Percentiles rank a stretch among this genome's conserved stretches.
These are phyloP conservation scores for Cladopsammia gracilis DNA, from an alignment of 64 coral and sea anemone genomes.

Conservation along the genomic window DNA sequence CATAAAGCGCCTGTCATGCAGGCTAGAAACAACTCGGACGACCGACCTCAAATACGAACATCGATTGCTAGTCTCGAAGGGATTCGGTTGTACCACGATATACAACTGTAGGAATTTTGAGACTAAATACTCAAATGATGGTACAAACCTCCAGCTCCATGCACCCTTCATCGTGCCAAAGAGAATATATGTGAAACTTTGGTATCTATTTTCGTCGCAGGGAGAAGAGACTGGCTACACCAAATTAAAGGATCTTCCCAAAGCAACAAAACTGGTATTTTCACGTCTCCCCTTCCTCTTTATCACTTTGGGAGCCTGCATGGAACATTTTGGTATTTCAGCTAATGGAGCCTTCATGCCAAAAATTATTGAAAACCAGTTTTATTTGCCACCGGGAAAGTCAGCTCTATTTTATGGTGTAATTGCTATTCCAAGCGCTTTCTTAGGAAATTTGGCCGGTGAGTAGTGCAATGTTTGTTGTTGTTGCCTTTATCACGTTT, in stretches of 20 bases:
- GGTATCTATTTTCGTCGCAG: not conserved
- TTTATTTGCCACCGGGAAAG: slow-evolving; percentile 18
- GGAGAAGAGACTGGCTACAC: slow-evolving; percentile 14
- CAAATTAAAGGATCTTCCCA: slow-evolving; percentile 69
- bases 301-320: slow-evolving; percentile 44
- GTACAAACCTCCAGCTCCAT: no score
- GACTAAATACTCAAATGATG: no score
- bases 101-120: no score
- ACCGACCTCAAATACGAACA: no score
- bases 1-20: no score
- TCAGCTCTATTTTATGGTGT: slow-evolving; percentile 55
- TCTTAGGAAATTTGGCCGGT: slow-evolving; percentile 79
- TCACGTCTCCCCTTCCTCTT: slow-evolving; percentile 54
- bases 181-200: not conserved
- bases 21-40: no score
- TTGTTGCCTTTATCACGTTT: not conserved
- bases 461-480: not conserved
- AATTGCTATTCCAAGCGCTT: slow-evolving; percentile 20
- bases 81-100: no score
- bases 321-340: slow-evolving; percentile 44
- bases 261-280: slow-evolving; percentile 77
- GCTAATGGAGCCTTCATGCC: slow-evolving; percentile 60
- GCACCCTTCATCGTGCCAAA: no score
- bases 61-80: no score
- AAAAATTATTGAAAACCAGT: slow-evolving; percentile 75